A percentile compares a stretch with the other conserved stretches of the same genome.
Conservation (phyloP, 2,113 vertebrate species). For the Mastomys natalensis region DNA sequence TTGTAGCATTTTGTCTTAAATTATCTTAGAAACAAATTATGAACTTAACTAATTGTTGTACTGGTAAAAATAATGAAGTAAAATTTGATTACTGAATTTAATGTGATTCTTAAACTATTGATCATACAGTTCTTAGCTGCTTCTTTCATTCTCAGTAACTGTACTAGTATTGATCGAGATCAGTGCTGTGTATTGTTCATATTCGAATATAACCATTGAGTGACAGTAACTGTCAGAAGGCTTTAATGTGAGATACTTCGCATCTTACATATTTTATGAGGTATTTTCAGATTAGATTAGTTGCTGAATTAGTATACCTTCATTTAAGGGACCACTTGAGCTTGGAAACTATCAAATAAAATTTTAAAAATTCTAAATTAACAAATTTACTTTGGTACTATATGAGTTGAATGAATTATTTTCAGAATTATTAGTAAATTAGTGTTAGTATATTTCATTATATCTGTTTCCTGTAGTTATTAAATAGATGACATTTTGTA, state of each 20-base stretch:
- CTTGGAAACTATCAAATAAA: slow-evolving; percentile 50
- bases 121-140: slow-evolving; percentile 24
- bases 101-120: slow-evolving; percentile 18
- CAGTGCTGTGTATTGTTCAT: slow-evolving; percentile 24
- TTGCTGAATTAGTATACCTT: slow-evolving; percentile 38
- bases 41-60: neutral
- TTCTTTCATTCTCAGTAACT: slow-evolving; percentile 30
- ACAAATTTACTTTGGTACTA: slow-evolving; percentile 45
- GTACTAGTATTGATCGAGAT: neutral
- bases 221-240: neutral
- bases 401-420: slow-evolving; percentile 52
- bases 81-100: slow-evolving; percentile 48
- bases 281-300: neutral
- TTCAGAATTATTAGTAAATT: neutral
- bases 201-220: slow-evolving; percentile 27
- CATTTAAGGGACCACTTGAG: slow-evolving; percentile 41
- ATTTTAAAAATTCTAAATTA: slow-evolving; percentile 43
- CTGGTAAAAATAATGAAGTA: slow-evolving; percentile 36
- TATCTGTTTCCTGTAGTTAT: slow-evolving; percentile 8
- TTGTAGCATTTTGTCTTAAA: slow-evolving; percentile 57
- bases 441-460: slow-evolving; percentile 7
- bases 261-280: neutral
- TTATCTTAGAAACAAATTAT: slow-evolving; percentile 59
- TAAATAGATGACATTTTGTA: slow-evolving; percentile 33
- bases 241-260: neutral